Percentiles rank a stretch among this genome's conserved stretches.
Conservation (phyloP, 2,797 vertebrate species). For the Stomatorhinus walkeri region DNA sequence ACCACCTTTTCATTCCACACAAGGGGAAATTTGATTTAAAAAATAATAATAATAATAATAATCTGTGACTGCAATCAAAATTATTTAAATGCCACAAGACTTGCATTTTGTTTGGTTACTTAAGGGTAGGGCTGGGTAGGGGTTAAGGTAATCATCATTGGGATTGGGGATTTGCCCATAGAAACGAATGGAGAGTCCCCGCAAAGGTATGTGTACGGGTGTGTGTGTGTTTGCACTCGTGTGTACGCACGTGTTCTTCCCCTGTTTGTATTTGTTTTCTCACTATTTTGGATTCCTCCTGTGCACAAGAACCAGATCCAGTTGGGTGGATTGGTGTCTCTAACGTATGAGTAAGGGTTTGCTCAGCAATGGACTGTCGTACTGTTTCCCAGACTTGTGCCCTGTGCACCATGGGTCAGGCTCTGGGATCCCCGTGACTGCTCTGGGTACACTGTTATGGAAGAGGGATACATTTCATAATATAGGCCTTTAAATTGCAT, state of each 20-base stretch:
- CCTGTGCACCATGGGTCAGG: background rate
- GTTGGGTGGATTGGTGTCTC: background rate
- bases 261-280: background rate
- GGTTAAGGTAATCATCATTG: background rate
- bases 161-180: background rate
- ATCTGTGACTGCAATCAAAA: background rate
- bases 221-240: background rate
- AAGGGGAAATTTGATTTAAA: background rate
- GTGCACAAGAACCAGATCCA: background rate
- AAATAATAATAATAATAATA: background rate
- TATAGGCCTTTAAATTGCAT: background rate
- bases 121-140: background rate
- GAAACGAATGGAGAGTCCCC: background rate
- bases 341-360: background rate
- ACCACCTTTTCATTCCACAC: background rate
- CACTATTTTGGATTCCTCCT: background rate
- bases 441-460: background rate
- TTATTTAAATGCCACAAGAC: too few relatives aligned
- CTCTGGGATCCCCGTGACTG: background rate
- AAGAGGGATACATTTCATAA: background rate
- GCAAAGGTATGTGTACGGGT: background rate
- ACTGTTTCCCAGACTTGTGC: background rate
- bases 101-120: background rate
- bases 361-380: background rate
- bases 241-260: background rate